phyloP scores from a whole-genome alignment of 1,140 invertebrate species.

The Drosophila orena region DNA sequence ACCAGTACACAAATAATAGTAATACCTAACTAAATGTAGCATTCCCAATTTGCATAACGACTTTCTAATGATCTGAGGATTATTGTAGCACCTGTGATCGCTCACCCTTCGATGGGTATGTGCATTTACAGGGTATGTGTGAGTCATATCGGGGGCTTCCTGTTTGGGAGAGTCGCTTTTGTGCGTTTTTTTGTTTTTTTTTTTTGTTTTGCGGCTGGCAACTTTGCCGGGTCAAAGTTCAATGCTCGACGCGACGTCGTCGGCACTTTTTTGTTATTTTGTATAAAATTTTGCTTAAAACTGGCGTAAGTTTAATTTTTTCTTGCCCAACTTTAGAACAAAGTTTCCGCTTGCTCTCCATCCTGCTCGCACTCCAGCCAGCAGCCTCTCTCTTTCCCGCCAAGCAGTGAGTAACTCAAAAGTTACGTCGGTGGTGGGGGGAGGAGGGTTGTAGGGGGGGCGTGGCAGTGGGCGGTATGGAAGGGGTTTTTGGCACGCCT shows the following conservation, averaged over 20 bases:
- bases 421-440: conserved; percentile 26
- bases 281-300: conserved; percentile 65
- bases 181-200: background rate
- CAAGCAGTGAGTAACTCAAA: conserved; percentile 4
- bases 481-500: conserved; percentile 53
- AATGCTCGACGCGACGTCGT: conserved; percentile 41
- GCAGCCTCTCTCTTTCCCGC: conserved; percentile 4
- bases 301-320: conserved; percentile 60
- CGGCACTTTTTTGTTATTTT: conserved; percentile 53
- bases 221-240: conserved; percentile 43
- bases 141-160: conserved; percentile 12
- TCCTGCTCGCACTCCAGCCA: conserved; percentile 1
- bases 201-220: conserved; percentile 26
- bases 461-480: conserved; percentile 12
- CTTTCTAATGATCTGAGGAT: background rate
- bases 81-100: no score
- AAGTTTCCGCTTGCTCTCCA: conserved; percentile 35
- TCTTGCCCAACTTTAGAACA: conserved; percentile 57
- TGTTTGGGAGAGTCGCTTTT: background rate
- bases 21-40: no score
- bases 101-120: background rate
- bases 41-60: background rate
- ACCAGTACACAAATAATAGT: no score
- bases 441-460: no score
- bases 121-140: conserved; percentile 4